Evolutionary conservation across 2,113 vertebrate species (phyloP).

Genomic region (Strix uralensis): DNA sequence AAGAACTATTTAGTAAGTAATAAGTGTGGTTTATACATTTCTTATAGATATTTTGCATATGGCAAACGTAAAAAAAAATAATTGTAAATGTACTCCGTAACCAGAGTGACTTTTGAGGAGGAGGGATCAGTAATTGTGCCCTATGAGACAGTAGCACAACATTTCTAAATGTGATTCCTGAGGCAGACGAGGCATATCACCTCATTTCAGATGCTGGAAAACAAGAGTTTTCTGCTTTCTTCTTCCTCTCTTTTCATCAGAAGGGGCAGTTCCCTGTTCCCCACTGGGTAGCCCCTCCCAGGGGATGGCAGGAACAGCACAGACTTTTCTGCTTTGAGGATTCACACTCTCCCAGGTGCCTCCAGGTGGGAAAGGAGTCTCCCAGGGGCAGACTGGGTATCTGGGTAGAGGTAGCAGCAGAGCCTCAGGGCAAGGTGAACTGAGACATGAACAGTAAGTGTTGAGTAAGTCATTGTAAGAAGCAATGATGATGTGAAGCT

Average conservation of each 20-base stretch:
- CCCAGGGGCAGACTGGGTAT: rapidly evolving
- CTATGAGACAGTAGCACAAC: not conserved
- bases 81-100: not conserved
- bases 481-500: not conserved
- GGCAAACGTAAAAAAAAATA: not conserved
- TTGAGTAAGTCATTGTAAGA: not conserved
- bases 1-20: not conserved
- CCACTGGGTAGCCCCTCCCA: not conserved
- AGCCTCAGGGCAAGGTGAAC: not conserved
- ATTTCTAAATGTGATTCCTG: not conserved
- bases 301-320: not conserved
- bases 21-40: not conserved
- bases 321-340: not conserved
- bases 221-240: not conserved
- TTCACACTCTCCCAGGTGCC: not conserved
- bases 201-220: not conserved
- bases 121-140: not conserved
- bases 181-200: not conserved
- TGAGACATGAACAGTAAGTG: not conserved
- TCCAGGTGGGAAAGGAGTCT: not conserved
- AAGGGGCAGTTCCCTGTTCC: not conserved
- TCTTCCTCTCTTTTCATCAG: not conserved
- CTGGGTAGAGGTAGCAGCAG: not conserved
- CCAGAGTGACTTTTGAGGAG: not conserved
- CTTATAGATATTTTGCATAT: not conserved